Evolutionary conservation across 23 tunicate species (phyloP), one percentile per base, ranked within the genome.

Genomic region (Ascidia mentula): DNA sequence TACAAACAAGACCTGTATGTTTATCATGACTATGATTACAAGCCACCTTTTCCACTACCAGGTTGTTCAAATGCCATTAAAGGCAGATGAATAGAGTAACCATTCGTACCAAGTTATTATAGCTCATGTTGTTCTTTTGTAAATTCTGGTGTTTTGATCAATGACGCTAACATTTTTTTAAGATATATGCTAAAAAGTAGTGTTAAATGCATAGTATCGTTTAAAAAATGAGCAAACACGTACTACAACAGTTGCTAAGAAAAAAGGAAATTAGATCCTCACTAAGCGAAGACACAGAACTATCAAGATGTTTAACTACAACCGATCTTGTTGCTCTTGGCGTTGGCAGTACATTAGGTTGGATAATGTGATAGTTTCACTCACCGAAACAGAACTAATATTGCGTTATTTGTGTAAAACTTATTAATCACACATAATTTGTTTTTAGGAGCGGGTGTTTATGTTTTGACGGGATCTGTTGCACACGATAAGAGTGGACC

Each of bases 271-370:
- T 53, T 1, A 28, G 24, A 53, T 20, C 4, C 24, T 20, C 65
- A 5, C 24, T 53, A 28, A 53, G 65, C 24, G 65, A 79, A 71
- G 76, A 79, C 40, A 86, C 84, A 15, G 46, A 78, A 71, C 81
- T 88, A 1, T 18, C 65, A 18, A 72, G 89, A 85, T 90, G 96
- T 69, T 77, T 90, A 36, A 90, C 96, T n/a, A 90, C 96, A 18
- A 76, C 78, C 9, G 98, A 94, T 60, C 80, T 94, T 12, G 80
- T 85, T 72, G 89, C 88, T 26, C 59, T 94, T 32, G 98, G 98
- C 0, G 98, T 94, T 46, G 98, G 98, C 46, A 84, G 89, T 45
- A 94, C 98, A 9, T 76, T 94, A 32, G 98, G 96, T 90, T 74
- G 28, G 74, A 37, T 0, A 53, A 20, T 34, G 34, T 36, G 20